Evolutionary conservation across 2,797 vertebrate species (phyloP), one percentile per base, ranked within the genome.

Genomic region (Glossophaga mutica): DNA sequence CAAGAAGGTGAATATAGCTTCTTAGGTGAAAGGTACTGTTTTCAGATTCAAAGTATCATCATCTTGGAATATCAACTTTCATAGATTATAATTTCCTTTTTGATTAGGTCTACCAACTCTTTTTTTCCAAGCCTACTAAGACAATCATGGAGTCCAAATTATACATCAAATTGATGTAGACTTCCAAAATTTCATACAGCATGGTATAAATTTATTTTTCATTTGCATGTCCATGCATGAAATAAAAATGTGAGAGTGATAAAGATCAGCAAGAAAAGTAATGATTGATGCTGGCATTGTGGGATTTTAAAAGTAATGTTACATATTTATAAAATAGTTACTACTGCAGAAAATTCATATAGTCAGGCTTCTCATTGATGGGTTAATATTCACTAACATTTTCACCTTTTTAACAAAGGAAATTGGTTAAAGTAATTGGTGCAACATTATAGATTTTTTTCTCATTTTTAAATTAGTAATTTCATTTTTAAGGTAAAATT

Each of bases 401-500:
- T 91, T 50, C 4, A 2, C 11, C 1, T 8, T 95, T 73, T 48
- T 44, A 1, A 11, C 68, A 81, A 78, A 79, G 22, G 15, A 90
- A 96, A 76, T 39, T 62, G 32, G 32, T 65, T 77, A 70, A 95
- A 68, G 84, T 88, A 71, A 39, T 34, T 91, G 18, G 22, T 42
- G 59, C 39, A 48, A 29, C 10, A 70, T 44, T 79, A 78, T 24
- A 76, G 46, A 22, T 46, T 65, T 34, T 34, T 95, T 89, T 65
- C 57, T 76, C 39, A 19, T 67, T 22, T 74, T 93, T 86, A 73
- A 84, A 6, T 65, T 55, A 83, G n/a, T 76, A 50, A 59, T 84
- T 87, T 83, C 44, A 59, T 79, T 93, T 62, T 71, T 70, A 92
- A 48, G 37, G 42, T 55, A 46, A 91, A 57, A 84, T 81, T 97